phyloP scores from a whole-genome alignment of 1,140 invertebrate species.

The Leptinotarsa undecemlineata region DNA sequence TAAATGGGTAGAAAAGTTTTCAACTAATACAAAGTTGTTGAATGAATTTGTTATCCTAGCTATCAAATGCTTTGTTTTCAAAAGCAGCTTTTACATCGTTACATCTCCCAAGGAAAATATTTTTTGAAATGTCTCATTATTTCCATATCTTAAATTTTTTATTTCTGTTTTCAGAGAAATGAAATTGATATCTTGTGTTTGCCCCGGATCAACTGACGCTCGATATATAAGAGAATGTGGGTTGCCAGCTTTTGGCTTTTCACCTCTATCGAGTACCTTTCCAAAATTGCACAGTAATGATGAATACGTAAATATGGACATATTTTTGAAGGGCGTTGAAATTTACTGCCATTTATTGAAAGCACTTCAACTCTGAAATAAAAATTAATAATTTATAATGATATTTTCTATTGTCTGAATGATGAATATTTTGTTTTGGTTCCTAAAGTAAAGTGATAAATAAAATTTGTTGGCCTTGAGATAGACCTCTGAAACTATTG shows the following conservation, averaged over 20 bases:
- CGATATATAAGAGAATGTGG: conserved; percentile 69
- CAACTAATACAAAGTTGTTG: no score
- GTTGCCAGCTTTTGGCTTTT: conserved; percentile 77
- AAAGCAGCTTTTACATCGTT: no score
- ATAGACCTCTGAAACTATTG: no score
- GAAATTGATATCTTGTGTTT: conserved; percentile 68
- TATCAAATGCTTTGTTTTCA: no score
- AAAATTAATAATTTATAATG: no score
- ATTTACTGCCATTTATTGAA: conserved; percentile 61
- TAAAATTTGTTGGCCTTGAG: no score
- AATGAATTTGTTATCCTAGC: no score
- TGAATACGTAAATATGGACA: conserved; percentile 71
- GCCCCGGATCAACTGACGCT: conserved; percentile 80
- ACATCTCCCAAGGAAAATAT: no score
- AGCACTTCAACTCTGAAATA: background rate
- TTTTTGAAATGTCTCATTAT: background rate
- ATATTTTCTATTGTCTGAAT: no score
- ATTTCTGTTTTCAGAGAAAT: conserved; percentile 60
- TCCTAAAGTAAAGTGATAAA: no score
- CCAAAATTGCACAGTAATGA: conserved; percentile 78
- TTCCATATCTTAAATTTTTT: background rate
- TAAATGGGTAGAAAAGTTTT: no score
- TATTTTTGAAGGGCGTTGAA: conserved; percentile 72
- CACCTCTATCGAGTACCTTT: conserved; percentile 76
- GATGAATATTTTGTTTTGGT: no score